Conservation (phyloP, 2,113 vertebrate genomes). For the Oryzias woworae region DNA sequence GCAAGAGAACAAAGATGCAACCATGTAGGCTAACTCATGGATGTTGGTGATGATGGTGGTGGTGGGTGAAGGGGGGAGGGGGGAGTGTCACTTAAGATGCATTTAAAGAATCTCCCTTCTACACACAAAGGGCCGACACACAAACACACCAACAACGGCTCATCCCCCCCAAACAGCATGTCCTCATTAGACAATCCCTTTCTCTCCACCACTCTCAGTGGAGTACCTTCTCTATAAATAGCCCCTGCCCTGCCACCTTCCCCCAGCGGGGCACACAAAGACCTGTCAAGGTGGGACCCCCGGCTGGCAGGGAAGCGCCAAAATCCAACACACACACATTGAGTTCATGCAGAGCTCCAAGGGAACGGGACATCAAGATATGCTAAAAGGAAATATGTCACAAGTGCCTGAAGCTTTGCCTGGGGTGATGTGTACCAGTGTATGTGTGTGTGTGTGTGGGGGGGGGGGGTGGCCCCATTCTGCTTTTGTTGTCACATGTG, state of each 20-base stretch:
- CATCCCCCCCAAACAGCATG: conserved; percentile 57
- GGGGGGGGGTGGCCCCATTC: conserved; percentile 12
- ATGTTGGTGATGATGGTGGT: conserved; percentile 54
- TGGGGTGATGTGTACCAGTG: conserved; percentile 45
- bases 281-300: conserved; percentile 65
- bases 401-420: conserved; percentile 54
- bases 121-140: conserved; percentile 66
- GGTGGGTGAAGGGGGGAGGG: not conserved
- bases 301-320: conserved; percentile 22
- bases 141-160: conserved; percentile 48
- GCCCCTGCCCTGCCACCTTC: conserved; percentile 57
- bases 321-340: conserved; percentile 17
- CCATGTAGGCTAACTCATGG: conserved; percentile 1
- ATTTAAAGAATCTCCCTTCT: conserved; percentile 73
- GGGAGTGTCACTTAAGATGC: conserved; percentile 37
- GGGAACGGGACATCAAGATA: conserved; percentile 47
- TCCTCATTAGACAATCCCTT: conserved; percentile 70
- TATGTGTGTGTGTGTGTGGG: conserved; percentile 18
- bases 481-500: conserved; percentile 13
- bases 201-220: conserved; percentile 50
- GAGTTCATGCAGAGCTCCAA: conserved; percentile 6
- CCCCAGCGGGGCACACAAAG: conserved; percentile 46
- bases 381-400: conserved; percentile 57
- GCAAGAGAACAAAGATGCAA: conserved; percentile 17
- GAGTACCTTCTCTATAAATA: conserved; percentile 68